Base-by-base conservation (phyloP, 2,113 vertebrate genomes). In the Rhinoderma darwinii region DNA sequence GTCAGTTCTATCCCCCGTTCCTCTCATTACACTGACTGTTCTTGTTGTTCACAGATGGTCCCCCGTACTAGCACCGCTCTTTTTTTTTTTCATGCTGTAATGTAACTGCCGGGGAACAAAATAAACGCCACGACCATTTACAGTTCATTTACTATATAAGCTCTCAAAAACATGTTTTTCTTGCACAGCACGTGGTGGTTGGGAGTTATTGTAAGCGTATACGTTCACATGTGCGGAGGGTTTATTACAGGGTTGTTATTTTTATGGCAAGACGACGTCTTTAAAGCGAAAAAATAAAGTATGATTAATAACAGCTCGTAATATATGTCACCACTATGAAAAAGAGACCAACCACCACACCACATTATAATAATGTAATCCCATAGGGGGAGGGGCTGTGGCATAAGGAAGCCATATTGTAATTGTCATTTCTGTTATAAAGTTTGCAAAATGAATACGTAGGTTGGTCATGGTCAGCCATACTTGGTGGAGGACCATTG, bases 21-120 rank as follows among this genome's bases (percentile, higher is more conserved):
- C 50, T 75, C 83, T 85, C 73, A 41, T 86, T 86, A 47, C 84
- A 66, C 56, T 78, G 44, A 79, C 56, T 66, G 20, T 63, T 68
- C 84, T 78, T 68, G 75, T 86, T 86, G 41, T 51, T 50, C 84
- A 66, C 75, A 86, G 74, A 78, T 79, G 84, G 41, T 77, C 39
- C 61, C 56, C 59, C 11, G 74, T 68, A 44, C 74, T 41, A 15
- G 22, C 59, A 79, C 39, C 22, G 37, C 54, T 77, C 83, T 77
- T 77, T 84, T 73, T 32, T 66, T 61, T 84, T 84, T 73, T 73
- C 56, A 59, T 32, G 25, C 83, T 61, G 83, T 77, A 85, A 74
- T 84, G 5, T 22, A 56, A 66, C 56, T 86, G 74, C 84, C n/a
- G 41, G 25, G 59, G 43, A 79, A 78, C 59, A 79, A 78, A 79